Evolutionary conservation across 2,113 vertebrate species (phyloP).

Genomic region (Cairina moschata): DNA sequence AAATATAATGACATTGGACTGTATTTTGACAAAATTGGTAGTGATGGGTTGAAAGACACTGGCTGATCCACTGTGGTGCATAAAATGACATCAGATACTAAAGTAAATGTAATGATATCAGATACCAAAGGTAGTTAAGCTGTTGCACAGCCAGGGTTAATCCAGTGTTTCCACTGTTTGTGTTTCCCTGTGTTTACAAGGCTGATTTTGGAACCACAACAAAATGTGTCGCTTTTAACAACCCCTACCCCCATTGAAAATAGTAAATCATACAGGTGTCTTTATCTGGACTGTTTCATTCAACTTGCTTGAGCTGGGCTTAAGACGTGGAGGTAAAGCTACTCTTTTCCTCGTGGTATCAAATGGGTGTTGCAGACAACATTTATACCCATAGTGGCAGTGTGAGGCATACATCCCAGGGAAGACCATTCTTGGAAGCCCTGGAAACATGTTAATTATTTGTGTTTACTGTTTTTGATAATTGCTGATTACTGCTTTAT

Average conservation of each 20-base stretch:
- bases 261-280: neutral
- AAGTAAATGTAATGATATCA: neutral
- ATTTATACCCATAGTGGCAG: neutral
- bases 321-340: neutral
- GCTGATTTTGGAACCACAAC: neutral
- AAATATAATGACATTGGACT: neutral
- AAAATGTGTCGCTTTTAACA: neutral
- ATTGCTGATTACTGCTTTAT: conserved; percentile 50
- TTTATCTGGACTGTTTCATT: neutral
- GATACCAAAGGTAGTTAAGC: neutral
- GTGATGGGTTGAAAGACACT: neutral
- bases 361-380: neutral
- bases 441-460: conserved; percentile 45
- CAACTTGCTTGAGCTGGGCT: neutral
- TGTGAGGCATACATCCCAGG: neutral
- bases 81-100: neutral
- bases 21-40: neutral
- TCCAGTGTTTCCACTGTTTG: neutral
- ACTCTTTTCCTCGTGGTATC: neutral
- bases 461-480: conserved; percentile 38
- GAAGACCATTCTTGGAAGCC: neutral
- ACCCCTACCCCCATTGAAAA: neutral
- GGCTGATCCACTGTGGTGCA: neutral
- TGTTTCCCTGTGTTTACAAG: neutral
- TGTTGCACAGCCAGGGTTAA: neutral